Conservation (phyloP, 2,888 invertebrate genomes). For the Quadroppia sp. region DNA sequence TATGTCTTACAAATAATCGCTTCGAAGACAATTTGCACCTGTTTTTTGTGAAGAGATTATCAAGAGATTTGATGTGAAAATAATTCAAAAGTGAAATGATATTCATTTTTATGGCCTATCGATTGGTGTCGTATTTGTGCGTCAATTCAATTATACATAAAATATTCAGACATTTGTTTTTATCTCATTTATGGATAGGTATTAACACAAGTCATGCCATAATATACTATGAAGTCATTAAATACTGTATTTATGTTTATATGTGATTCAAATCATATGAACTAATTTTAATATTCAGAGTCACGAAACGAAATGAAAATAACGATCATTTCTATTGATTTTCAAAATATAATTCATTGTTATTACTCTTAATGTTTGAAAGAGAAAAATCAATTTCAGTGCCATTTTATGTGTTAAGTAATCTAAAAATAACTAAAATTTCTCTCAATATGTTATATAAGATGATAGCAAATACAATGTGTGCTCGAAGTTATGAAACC, state of each 20-base stretch:
- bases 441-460: neutral
- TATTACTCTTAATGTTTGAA: neutral
- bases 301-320: neutral
- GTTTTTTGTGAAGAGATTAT: no score
- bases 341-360: neutral
- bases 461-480: neutral
- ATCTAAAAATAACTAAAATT: neutral
- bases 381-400: neutral
- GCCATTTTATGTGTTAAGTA: neutral
- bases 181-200: no score
- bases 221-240: neutral
- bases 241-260: neutral
- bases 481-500: neutral
- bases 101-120: neutral
- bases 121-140: slow-evolving; percentile 6
- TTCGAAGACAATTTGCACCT: no score
- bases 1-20: no score
- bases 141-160: neutral
- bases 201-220: slow-evolving; percentile 31
- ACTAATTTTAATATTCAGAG: slow-evolving; percentile 5
- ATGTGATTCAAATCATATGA: neutral
- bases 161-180: no score
- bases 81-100: no score
- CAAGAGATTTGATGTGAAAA: no score
- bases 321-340: slow-evolving; percentile 9